These are phyloP conservation scores for Umimayanthus kanabou DNA, from an alignment of 92 coral and sea anemone species.

Conservation along the genomic window DNA sequence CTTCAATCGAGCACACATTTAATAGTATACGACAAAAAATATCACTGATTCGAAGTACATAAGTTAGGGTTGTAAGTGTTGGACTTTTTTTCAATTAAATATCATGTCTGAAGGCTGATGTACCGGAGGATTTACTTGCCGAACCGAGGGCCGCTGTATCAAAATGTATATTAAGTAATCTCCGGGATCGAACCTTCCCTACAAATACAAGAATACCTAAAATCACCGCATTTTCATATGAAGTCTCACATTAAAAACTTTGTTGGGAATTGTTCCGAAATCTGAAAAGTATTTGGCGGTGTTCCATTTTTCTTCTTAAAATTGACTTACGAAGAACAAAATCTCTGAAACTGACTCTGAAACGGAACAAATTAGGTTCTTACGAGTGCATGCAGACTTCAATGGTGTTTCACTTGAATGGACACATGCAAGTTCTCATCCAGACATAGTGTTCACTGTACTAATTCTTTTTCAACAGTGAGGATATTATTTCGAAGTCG, in stretches of 20 bases:
- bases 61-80: neutral
- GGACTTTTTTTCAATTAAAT: neutral
- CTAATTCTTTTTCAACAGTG: neutral
- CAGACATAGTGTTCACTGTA: neutral
- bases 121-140: neutral
- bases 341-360: conserved; percentile 12
- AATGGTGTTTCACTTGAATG: conserved; percentile 19
- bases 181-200: neutral
- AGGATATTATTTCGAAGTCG: neutral
- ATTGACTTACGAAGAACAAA: conserved; percentile 1
- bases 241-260: neutral
- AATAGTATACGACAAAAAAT: neutral
- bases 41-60: conserved; percentile 9
- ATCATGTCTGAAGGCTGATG: neutral
- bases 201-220: neutral
- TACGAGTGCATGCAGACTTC: conserved; percentile 35
- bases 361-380: conserved; percentile 15
- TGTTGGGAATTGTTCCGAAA: neutral
- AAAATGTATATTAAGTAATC: neutral
- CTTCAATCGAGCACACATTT: neutral
- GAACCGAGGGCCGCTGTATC: neutral
- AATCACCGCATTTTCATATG: neutral
- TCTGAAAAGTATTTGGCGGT: neutral
- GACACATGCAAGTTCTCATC: conserved; percentile 11
- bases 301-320: neutral